A percentile compares a stretch with the other conserved stretches of the same genome.
Conservation (phyloP, 2,797 vertebrate species). For the Aratinga solstitialis region DNA sequence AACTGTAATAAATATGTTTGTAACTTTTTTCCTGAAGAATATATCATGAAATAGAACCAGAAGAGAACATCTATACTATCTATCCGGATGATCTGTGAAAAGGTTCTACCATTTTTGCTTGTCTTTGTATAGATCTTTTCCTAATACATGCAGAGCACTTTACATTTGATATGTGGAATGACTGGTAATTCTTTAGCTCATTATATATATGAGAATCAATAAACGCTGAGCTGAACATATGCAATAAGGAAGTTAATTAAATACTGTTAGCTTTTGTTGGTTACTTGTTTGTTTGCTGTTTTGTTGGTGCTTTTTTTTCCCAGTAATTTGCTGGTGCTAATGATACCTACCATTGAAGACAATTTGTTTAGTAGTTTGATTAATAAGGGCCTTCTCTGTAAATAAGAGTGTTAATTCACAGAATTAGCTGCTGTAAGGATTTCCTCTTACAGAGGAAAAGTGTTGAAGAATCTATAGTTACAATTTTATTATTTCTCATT, state of each 20-base stretch:
- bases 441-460: background rate
- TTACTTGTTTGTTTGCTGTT: background rate
- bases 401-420: background rate
- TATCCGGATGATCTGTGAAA: background rate
- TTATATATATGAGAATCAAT: slow-evolving; percentile 10
- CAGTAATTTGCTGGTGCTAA: background rate
- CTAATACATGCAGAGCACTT: background rate
- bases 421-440: background rate
- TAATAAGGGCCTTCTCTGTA: background rate
- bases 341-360: background rate
- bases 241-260: background rate
- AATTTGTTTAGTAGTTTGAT: background rate
- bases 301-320: background rate
- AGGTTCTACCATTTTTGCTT: background rate
- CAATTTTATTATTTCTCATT: background rate
- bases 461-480: background rate
- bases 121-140: background rate
- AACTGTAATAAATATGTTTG: background rate
- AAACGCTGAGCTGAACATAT: background rate
- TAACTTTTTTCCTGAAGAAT: background rate
- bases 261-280: background rate
- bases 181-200: background rate
- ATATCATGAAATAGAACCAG: background rate
- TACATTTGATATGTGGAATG: background rate
- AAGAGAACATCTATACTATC: background rate